Evolutionary conservation across 2,113 vertebrate genomes (phyloP), one percentile per base, ranked within the genome.

Genomic region (Philantomba maxwellii): DNA sequence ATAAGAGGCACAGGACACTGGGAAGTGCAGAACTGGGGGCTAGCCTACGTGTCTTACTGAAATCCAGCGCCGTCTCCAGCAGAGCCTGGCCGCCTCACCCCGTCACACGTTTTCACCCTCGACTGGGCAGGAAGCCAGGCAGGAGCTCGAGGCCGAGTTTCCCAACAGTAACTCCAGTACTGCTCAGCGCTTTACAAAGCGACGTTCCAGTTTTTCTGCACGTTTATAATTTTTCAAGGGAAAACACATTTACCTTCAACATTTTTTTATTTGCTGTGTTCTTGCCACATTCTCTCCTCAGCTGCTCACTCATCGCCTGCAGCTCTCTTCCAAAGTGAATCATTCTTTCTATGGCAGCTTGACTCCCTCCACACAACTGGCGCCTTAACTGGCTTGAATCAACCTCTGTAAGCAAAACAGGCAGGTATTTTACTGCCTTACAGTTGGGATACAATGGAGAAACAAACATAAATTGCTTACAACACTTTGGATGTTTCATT

Each of bases 281-380:
- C 99, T 99, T 99, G 98, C 99, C 99, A 88, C 99, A 99, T 97
- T 99, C 99, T 83, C 99, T 99, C 97, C 99, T 99, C 55, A 99
- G 99, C n/a, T 99, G 99, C 97, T 99, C 99, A 0, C 99, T 99
- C 99, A 99, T 99, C 10, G 99, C 99, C 98, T 99, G 99, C 81
- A 99, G 98, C 98, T 99, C 99, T 97, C 99, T 99, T 95, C 99
- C 99, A 91, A 99, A 99, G 94, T 99, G 99, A 98, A 99, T 99
- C 99, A 99, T 99, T 85, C 99, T 99, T 98, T 99, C 99, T 28
- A 99, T 99, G 89, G 99, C 99, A 0, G 99, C 99, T 97, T 99
- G 99, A 98, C 99, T 99, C 81, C 99, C 99, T 10, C 99, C 99
- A 28, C 99, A 99, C 13, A 99, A 98, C 98, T 99, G 99, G 88